Base-by-base conservation (phyloP, 2,888 invertebrate genomes). In the Dione juno region DNA sequence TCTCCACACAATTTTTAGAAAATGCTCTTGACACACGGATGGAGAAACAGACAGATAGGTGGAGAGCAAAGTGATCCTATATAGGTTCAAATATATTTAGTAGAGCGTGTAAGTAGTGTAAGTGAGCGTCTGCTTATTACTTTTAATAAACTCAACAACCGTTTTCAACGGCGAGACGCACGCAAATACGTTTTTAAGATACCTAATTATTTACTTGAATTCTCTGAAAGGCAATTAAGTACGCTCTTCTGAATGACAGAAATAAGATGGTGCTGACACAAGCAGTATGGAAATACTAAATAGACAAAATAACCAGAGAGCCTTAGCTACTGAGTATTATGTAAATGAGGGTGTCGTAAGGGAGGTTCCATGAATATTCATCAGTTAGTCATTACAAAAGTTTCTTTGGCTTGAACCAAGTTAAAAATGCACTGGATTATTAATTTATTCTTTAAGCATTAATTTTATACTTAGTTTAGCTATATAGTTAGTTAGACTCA, bases 311-410 rank as follows among this genome's bases (percentile, higher is more conserved):
- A 70, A 69, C 71, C 69, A 54, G 67, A 72, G 70, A 73, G 71
- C 74, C 73, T 72, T 68, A 76, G 73, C 76, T 70, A 74, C 77
- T 75, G 69, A 72, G 76, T 76, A 78, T 79, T 78, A 80, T 80
- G 80, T 76, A 77, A 80, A 80, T 79, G 72, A 70, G 72, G 74
- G 74, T 78, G 76, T 72, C 73, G 75, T 76, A 72, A 75, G 75
- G 72, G 72, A 65, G 66, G 68, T 73, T 67, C 66, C 67, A 79
- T 80, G 79, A 78, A 79, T 79, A 80, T 80, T 80, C 78, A 79
- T 73, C 50, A 57, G 66, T 59, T 73, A 66, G 68, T 70, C 70
- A 73, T 73, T 70, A 74, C 69, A 73, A 69, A 72, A 73, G 68
- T 70, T 75, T 73, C 73, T 73, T 73, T 71, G 59, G 65, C 69